Conservation (phyloP, 2,888 invertebrate genomes). For the Ectropis crepuscularia region DNA sequence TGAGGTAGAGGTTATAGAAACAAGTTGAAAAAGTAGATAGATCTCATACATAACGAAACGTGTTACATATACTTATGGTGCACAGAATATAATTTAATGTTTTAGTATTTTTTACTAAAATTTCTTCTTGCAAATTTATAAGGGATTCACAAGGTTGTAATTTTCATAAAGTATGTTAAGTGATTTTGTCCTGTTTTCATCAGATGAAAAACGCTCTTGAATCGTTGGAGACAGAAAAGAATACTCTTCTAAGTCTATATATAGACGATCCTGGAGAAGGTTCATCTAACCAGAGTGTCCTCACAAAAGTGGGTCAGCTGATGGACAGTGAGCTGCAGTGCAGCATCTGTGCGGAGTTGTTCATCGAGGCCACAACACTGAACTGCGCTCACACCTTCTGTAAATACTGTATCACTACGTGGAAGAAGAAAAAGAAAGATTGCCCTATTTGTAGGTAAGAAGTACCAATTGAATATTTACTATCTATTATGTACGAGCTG, state of each 20-base stretch:
- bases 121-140: no score
- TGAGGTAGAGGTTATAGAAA: no score
- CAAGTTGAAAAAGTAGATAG: no score
- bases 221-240: conserved; percentile 65
- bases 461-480: background rate
- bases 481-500: no score
- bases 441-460: conserved; percentile 89
- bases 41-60: no score
- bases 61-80: no score
- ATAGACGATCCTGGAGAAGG: conserved; percentile 45
- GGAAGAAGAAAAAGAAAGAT: conserved; percentile 88
- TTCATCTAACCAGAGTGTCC: conserved; percentile 54
- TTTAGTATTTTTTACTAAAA: no score
- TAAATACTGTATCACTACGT: conserved; percentile 87
- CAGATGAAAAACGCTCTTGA: conserved; percentile 66
- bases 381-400: conserved; percentile 92
- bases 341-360: conserved; percentile 90
- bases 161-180: no score
- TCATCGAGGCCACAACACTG: conserved; percentile 88
- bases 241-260: conserved; percentile 55
- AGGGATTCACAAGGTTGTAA: no score
- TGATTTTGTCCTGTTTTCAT: conserved; percentile 15
- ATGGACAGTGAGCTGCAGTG: conserved; percentile 90
- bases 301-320: conserved; percentile 79
- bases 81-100: no score